Evolutionary conservation across 2,888 invertebrate species (phyloP).

Genomic region (Tenthredo mesomela): DNA sequence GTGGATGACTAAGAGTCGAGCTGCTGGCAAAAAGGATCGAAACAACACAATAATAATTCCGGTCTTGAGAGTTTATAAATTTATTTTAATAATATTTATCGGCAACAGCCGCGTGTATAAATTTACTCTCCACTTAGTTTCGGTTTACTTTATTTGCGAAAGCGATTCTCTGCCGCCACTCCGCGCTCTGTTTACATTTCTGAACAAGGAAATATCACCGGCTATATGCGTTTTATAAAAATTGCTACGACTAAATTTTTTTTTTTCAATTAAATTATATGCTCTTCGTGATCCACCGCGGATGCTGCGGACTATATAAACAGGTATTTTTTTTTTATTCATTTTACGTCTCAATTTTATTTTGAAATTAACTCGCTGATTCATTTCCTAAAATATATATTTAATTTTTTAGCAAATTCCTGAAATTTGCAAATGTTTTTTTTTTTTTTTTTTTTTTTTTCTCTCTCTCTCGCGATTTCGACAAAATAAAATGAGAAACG

Average conservation of each 20-base stretch:
- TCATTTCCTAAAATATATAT: background rate
- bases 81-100: constrained; percentile 15
- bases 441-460: background rate
- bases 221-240: background rate
- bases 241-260: background rate
- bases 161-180: constrained; percentile 9
- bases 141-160: constrained; percentile 40
- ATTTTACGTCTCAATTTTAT: background rate
- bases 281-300: no score
- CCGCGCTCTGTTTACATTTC: constrained; percentile 35
- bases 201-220: constrained; percentile 18
- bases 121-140: constrained; percentile 33
- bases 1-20: background rate
- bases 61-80: background rate
- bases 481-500: background rate
- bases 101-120: constrained; percentile 13
- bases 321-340: no score
- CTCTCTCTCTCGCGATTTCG: background rate
- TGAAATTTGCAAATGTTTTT: background rate
- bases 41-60: background rate
- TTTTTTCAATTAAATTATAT: no score
- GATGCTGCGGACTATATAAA: no score
- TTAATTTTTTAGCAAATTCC: background rate
- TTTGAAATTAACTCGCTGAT: background rate
- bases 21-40: background rate